phyloP scores from a whole-genome alignment of 1,140 invertebrate species.

The Chironomus striatipennis region DNA sequence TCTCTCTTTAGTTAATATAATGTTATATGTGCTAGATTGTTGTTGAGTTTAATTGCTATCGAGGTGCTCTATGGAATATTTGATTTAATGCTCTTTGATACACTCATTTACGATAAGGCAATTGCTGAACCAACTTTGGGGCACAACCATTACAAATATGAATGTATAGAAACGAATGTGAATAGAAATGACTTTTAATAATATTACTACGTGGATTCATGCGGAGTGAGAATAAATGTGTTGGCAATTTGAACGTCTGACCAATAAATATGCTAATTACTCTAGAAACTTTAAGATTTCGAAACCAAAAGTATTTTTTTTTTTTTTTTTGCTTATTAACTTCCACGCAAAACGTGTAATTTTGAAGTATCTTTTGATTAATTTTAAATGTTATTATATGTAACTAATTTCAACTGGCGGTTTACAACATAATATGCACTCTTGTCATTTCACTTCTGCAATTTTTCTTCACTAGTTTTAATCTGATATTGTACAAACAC shows the following conservation, averaged over 20 bases:
- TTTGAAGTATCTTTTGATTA: no score
- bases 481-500: slow-evolving; percentile 13
- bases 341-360: no score
- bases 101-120: background rate
- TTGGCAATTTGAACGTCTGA: no score
- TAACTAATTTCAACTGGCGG: no score
- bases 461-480: background rate
- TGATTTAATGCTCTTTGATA: slow-evolving; percentile 14
- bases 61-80: slow-evolving; percentile 10
- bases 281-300: no score
- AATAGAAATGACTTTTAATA: slow-evolving; percentile 10
- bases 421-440: no score
- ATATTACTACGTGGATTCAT: background rate
- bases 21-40: slow-evolving; percentile 13
- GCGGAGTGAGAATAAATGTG: no score
- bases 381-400: no score
- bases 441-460: no score
- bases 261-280: no score
- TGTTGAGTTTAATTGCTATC: slow-evolving; percentile 11
- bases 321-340: no score
- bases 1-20: background rate
- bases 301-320: no score
- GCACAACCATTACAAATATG: background rate
- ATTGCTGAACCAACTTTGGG: background rate
- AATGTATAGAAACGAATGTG: background rate